Conservation (phyloP, 2,888 invertebrate species). For the Dioctria rufipes region DNA sequence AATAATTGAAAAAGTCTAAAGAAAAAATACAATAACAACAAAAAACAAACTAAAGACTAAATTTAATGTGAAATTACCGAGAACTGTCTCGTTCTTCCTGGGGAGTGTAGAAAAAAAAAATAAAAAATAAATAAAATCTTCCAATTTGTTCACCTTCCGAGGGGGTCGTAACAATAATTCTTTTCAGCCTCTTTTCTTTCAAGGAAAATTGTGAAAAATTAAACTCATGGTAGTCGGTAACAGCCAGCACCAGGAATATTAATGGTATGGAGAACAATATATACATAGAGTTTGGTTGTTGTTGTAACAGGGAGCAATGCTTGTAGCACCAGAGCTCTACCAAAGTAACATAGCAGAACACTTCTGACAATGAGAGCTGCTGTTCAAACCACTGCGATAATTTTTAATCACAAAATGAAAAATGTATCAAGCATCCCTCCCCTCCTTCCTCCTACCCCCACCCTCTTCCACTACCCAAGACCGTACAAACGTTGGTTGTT, state of each 20-base stretch:
- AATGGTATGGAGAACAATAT: slow-evolving; percentile 13
- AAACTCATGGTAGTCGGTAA: neutral
- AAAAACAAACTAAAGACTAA: neutral
- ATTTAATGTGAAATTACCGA: neutral
- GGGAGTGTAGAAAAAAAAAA: neutral
- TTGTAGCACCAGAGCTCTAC: neutral
- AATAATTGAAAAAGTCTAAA: slow-evolving; percentile 3
- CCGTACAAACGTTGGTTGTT: too few species aligned
- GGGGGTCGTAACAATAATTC: slow-evolving; percentile 7
- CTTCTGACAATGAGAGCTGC: slow-evolving; percentile 16
- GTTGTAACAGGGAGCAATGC: too few species aligned
- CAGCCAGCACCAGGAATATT: neutral
- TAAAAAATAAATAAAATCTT: neutral
- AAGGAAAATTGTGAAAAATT: slow-evolving; percentile 10
- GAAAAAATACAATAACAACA: neutral
- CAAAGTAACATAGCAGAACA: neutral
- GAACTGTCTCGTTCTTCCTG: neutral
- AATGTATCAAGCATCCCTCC: neutral
- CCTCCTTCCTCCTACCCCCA: neutral
- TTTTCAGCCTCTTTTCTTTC: neutral
- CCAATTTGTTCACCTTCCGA: slow-evolving; percentile 2
- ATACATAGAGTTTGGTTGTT: neutral
- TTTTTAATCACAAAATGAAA: slow-evolving; percentile 38
- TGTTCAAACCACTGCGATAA: slow-evolving; percentile 34
- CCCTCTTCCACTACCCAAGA: too few species aligned